Conservation (phyloP, 1,140 invertebrate species). For the Caenorhabditis brenneri region DNA sequence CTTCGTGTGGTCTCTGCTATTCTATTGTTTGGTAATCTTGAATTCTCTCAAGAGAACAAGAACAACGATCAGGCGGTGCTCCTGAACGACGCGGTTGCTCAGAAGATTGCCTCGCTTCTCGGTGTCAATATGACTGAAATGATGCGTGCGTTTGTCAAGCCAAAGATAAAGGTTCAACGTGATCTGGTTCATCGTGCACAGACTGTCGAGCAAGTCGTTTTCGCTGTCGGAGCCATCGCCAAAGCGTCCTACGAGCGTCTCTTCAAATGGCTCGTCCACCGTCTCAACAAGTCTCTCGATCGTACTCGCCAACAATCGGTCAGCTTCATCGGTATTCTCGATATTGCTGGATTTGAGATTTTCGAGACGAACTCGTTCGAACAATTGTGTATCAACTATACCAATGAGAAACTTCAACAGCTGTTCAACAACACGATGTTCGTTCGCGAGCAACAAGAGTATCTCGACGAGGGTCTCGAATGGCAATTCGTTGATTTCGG, state of each 20-base stretch:
- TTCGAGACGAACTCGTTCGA: slow-evolving; percentile 90
- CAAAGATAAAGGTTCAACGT: slow-evolving; percentile 92
- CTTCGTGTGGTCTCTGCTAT: slow-evolving; percentile 92
- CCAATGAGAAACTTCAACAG: slow-evolving; percentile 96
- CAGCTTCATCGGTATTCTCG: slow-evolving; percentile 92
- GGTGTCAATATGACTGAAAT: slow-evolving; percentile 94
- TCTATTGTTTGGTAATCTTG: slow-evolving; percentile 94
- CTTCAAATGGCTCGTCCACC: slow-evolving; percentile 91
- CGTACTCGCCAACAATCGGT: slow-evolving; percentile 90
- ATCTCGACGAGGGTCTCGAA: slow-evolving; percentile 87
- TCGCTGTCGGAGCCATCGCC: slow-evolving; percentile 94
- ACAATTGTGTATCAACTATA: slow-evolving; percentile 95
- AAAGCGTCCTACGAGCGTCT: slow-evolving; percentile 96
- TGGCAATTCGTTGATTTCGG: slow-evolving; percentile 99
- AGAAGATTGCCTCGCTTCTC: slow-evolving; percentile 80
- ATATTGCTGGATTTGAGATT: slow-evolving; percentile 97
- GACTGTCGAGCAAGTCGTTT: slow-evolving; percentile 89
- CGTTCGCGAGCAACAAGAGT: slow-evolving; percentile 84
- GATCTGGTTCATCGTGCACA: slow-evolving; percentile 97
- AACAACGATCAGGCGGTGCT: slow-evolving; percentile 96
- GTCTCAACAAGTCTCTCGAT: slow-evolving; percentile 85
- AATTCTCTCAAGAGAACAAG: slow-evolving; percentile 92
- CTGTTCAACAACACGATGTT: slow-evolving; percentile 99
- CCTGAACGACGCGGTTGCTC: slow-evolving; percentile 87
- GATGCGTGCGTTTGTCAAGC: slow-evolving; percentile 94